Evolutionary conservation across 1,140 invertebrate genomes (phyloP), one percentile per base, ranked within the genome.

Genomic region (Thaumetopoea pityocampa): DNA sequence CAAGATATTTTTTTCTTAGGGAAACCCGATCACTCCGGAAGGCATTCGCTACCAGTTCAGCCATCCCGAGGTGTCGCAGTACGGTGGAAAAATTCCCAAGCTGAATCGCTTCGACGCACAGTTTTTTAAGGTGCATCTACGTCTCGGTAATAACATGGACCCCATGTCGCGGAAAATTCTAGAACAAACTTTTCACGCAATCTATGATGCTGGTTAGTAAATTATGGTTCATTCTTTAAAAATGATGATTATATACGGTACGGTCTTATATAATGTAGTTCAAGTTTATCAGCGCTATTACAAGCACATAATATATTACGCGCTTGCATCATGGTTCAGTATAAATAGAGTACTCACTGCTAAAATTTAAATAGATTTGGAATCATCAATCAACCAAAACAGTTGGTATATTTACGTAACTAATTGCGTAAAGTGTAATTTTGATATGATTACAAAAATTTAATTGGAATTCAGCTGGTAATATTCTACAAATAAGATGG

Each of bases 41-140:
- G 43, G 33, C 8, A 20, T 28, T 2, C 52, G 55, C 0, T 67
- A 49, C 46, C 34, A 51, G 1, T 58, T 32, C 26, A 55, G 46
- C 10, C 62, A 71, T 18, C 62, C 65, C 1, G 67, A 71, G 14
- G 53, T 52, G 5, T 34, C 38, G 0, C 16, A 51, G 1, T 40
- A 44, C 29, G n/a, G 19, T 1, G 61, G 61, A 10, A 47, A 15
- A 0, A 24, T 57, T 2, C 50, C 52, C 0, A 41, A 28, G 1
- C 26, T 64, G 17, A 20, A 49, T 7, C 16, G 10, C 2, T 86
- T 86, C 40, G 85, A 86, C 45, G 66, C 72, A 4, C 67, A 77
- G 12, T 85, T 74, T 53, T 85, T 86, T 49, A 78, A 74, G n/a
- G 79, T 86, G 8, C 81, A 85, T 52, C 59, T 63, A 7, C 62